A percentile compares a stretch with the other conserved stretches of the same genome.
Evolutionary conservation across 1,140 invertebrate species (phyloP).

Genomic region (Bilobella aurantiaca): DNA sequence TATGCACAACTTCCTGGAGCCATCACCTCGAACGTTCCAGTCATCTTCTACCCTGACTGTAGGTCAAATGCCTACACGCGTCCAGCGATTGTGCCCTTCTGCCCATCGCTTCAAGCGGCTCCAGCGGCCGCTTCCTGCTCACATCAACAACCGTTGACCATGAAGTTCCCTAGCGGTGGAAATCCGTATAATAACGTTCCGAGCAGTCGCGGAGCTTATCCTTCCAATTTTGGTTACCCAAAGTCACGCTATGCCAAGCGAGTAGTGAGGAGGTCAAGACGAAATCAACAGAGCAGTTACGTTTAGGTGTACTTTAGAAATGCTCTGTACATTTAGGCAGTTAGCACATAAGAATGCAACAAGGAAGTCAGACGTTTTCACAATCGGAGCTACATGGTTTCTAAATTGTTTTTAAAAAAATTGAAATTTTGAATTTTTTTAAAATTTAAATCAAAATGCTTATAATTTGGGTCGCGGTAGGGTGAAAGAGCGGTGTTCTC

Average conservation of each 20-base stretch:
- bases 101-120: constrained; percentile 12
- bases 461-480: too few relatives aligned
- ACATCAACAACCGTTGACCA: constrained; percentile 19
- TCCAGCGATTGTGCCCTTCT: constrained; percentile 32
- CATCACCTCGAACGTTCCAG: constrained; percentile 22
- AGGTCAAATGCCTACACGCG: constrained; percentile 25
- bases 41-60: constrained; percentile 34
- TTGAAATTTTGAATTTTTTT: too few relatives aligned
- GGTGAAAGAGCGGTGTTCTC: too few relatives aligned
- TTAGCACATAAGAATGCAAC: too few relatives aligned
- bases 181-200: neutral
- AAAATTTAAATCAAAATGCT: too few relatives aligned
- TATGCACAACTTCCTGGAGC: constrained; percentile 29
- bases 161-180: constrained; percentile 10
- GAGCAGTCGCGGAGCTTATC: neutral
- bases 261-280: constrained; percentile 16
- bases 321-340: too few relatives aligned
- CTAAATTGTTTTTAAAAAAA: too few relatives aligned
- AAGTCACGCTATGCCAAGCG: neutral
- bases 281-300: constrained; percentile 8
- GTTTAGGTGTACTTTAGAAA: too few relatives aligned
- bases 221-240: neutral
- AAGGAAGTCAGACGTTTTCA: too few relatives aligned
- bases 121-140: neutral
- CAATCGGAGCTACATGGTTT: too few relatives aligned